phyloP scores from a whole-genome alignment of 2,888 invertebrate genomes.

The Timema podura region DNA sequence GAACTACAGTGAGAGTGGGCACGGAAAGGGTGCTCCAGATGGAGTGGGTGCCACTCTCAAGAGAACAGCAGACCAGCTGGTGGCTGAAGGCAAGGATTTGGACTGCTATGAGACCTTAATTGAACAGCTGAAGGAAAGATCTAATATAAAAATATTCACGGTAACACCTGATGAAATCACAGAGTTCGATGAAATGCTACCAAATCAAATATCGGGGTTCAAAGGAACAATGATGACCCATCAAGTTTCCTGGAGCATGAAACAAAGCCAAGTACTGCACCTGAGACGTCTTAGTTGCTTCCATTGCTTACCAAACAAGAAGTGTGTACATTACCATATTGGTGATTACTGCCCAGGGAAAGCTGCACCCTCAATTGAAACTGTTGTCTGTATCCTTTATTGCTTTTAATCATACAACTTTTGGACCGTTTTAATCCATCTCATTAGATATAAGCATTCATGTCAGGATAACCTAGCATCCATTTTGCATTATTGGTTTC shows the following conservation, averaged over 20 bases:
- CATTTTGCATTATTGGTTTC: too few species aligned
- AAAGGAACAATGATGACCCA: neutral
- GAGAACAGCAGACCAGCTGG: neutral
- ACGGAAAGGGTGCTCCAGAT: slow-evolving; percentile 3
- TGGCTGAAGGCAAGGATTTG: slow-evolving; percentile 9
- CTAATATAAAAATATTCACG: neutral
- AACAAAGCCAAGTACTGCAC: neutral
- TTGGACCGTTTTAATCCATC: too few species aligned
- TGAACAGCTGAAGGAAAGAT: too few species aligned
- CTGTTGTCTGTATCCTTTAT: neutral
- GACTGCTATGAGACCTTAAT: too few species aligned
- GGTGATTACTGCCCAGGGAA: neutral
- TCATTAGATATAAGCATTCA: too few species aligned
- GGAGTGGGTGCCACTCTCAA: neutral
- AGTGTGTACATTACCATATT: slow-evolving; percentile 1
- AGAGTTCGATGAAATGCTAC: neutral
- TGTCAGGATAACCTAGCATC: too few species aligned
- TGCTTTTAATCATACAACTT: too few species aligned
- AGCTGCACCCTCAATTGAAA: neutral
- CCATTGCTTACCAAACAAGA: neutral
- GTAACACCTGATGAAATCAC: neutral
- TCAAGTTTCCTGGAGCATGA: slow-evolving; percentile 3
- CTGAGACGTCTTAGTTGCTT: slow-evolving; percentile 3
- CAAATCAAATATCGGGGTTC: neutral
- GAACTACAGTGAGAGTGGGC: slow-evolving; percentile 1